A percentile compares a stretch with the other conserved stretches of the same genome.
Evolutionary conservation across 2,113 vertebrate species (phyloP).

Genomic region (Hemiprocne comata): DNA sequence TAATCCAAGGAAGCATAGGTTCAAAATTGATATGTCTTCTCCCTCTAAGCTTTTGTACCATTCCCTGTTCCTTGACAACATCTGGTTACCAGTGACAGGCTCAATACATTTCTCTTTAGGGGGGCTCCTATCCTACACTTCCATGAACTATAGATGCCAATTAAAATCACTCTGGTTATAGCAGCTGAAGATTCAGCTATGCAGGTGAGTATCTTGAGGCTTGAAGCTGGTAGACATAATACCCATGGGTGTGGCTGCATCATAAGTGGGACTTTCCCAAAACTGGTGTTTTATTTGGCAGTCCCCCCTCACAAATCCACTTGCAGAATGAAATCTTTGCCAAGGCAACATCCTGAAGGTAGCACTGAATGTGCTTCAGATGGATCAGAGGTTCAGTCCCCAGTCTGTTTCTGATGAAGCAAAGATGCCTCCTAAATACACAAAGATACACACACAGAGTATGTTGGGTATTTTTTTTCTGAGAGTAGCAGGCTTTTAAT

Average conservation of each 20-base stretch:
- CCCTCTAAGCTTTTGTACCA: neutral
- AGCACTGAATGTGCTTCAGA: neutral
- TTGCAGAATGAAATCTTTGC: neutral
- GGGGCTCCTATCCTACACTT: neutral
- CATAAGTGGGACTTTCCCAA: neutral
- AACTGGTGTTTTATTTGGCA: neutral
- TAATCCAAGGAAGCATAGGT: neutral
- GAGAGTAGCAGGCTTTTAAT: neutral
- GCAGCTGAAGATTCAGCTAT: neutral
- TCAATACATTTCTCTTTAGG: neutral
- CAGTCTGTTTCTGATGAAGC: neutral
- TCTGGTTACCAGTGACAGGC: neutral
- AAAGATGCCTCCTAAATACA: neutral
- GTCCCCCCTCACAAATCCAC: neutral
- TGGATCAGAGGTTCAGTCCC: neutral
- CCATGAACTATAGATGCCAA: neutral
- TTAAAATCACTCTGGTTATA: neutral
- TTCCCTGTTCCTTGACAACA: neutral
- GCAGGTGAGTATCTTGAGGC: neutral
- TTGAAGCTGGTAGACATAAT: neutral
- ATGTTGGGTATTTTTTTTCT: no score
- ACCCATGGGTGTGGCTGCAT: neutral
- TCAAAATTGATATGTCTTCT: neutral
- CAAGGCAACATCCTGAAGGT: neutral
- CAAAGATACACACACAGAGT: neutral